Conservation (phyloP, 2,797 vertebrate species). For the Tachyglossus aculeatus region DNA sequence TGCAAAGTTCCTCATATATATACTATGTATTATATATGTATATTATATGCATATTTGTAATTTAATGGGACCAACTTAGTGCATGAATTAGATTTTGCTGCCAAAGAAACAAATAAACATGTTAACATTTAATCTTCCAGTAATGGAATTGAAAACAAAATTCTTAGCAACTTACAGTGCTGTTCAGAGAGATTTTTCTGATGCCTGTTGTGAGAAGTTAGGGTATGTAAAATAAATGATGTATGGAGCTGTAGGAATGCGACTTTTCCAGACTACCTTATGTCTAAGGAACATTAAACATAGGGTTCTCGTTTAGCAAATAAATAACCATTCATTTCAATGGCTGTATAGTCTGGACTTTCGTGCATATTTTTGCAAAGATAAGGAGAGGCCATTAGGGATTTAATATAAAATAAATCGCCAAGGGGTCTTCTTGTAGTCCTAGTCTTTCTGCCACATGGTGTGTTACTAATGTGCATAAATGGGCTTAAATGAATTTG, state of each 20-base stretch:
- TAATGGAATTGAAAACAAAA: slow-evolving; percentile 75
- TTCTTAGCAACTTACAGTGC: slow-evolving; percentile 72
- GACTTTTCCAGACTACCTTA: slow-evolving; percentile 96
- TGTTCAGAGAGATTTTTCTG: slow-evolving; percentile 84
- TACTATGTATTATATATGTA: slow-evolving; percentile 18
- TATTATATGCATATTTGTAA: slow-evolving; percentile 37
- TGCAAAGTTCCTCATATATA: slow-evolving; percentile 52
- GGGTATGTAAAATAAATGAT: slow-evolving; percentile 99
- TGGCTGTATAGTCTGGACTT: slow-evolving; percentile 93
- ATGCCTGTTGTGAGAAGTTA: slow-evolving; percentile 97
- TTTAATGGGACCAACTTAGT: slow-evolving; percentile 53
- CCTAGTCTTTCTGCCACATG: slow-evolving; percentile 96
- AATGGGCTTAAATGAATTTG: slow-evolving; percentile 98
- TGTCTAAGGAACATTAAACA: slow-evolving; percentile 99
- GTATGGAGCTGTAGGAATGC: slow-evolving; percentile 98
- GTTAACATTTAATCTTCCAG: slow-evolving; percentile 76
- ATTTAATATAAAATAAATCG: slow-evolving; percentile 99
- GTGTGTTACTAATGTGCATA: slow-evolving; percentile 99
- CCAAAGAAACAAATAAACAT: slow-evolving; percentile 74
- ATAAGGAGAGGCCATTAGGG: slow-evolving; percentile 95
- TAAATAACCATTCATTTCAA: slow-evolving; percentile 99
- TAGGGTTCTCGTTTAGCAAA: slow-evolving; percentile 99
- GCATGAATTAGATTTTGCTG: slow-evolving; percentile 72
- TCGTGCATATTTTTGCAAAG: slow-evolving; percentile 93
- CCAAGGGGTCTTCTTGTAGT: slow-evolving; percentile 96